Conservation (phyloP, 2,888 invertebrate genomes). For the Leptopilina syphax region DNA sequence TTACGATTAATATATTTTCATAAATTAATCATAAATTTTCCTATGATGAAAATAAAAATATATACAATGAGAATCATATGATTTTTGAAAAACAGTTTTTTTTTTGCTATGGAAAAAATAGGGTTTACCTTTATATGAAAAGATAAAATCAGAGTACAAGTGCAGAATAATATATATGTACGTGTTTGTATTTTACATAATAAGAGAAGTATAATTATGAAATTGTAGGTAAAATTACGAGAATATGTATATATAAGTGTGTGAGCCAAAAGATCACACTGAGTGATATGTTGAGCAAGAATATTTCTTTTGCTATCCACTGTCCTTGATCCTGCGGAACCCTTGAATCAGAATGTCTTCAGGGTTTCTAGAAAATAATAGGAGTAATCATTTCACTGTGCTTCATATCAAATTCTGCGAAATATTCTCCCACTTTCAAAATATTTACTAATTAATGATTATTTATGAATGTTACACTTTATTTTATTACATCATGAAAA, state of each 20-base stretch:
- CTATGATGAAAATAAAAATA: too few species aligned
- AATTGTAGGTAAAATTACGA: conserved; percentile 21
- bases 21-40: too few species aligned
- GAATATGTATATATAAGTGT: too few species aligned
- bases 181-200: neutral
- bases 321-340: conserved; percentile 13
- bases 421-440: conserved; percentile 1
- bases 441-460: neutral
- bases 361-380: neutral
- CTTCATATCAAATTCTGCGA: neutral
- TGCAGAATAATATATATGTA: neutral
- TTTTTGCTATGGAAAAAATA: too few species aligned
- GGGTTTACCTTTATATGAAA: neutral
- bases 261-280: neutral
- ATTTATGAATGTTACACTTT: too few species aligned
- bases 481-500: too few species aligned
- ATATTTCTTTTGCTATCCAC: neutral
- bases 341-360: conserved; percentile 21
- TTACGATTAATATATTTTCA: too few species aligned
- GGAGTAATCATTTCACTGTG: neutral
- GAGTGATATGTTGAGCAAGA: conserved; percentile 1
- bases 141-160: conserved; percentile 2
- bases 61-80: too few species aligned
- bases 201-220: conserved; percentile 13
- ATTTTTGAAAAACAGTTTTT: too few species aligned